A percentile compares a stretch with the other conserved stretches of the same genome.
Conservation (phyloP, 2,113 vertebrate genomes). For the Lanius collurio region DNA sequence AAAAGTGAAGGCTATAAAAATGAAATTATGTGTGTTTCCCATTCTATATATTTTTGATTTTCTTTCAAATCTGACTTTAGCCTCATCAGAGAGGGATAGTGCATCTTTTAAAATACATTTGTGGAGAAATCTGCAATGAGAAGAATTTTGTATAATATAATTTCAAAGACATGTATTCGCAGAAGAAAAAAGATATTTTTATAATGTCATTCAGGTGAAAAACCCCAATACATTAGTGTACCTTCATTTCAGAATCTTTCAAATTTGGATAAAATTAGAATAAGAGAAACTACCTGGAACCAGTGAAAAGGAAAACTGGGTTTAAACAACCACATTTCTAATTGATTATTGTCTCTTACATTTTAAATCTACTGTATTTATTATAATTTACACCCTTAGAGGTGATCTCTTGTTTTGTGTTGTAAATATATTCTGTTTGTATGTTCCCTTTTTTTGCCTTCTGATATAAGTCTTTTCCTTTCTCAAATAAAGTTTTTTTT, state of each 20-base stretch:
- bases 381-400: conserved; percentile 82
- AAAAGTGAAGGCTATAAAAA: conserved; percentile 42
- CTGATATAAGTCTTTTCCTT: conserved; percentile 89
- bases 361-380: conserved; percentile 90
- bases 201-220: conserved; percentile 68
- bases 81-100: conserved; percentile 73
- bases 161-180: conserved; percentile 65
- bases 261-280: conserved; percentile 70
- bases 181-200: conserved; percentile 73
- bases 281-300: conserved; percentile 74
- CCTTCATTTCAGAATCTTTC: conserved; percentile 54
- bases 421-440: conserved; percentile 91
- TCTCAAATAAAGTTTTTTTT: conserved; percentile 94
- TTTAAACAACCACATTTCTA: conserved; percentile 73
- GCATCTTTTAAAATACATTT: conserved; percentile 77
- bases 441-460: conserved; percentile 89
- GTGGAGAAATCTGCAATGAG: conserved; percentile 64
- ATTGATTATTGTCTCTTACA: conserved; percentile 74
- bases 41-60: conserved; percentile 51
- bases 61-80: conserved; percentile 54
- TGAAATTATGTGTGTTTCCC: conserved; percentile 42
- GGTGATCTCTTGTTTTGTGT: conserved; percentile 86
- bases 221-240: conserved; percentile 48
- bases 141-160: conserved; percentile 73
- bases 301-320: conserved; percentile 78